Evolutionary conservation across 1,140 invertebrate genomes (phyloP).

Genomic region (Meloidogyne floridensis): DNA sequence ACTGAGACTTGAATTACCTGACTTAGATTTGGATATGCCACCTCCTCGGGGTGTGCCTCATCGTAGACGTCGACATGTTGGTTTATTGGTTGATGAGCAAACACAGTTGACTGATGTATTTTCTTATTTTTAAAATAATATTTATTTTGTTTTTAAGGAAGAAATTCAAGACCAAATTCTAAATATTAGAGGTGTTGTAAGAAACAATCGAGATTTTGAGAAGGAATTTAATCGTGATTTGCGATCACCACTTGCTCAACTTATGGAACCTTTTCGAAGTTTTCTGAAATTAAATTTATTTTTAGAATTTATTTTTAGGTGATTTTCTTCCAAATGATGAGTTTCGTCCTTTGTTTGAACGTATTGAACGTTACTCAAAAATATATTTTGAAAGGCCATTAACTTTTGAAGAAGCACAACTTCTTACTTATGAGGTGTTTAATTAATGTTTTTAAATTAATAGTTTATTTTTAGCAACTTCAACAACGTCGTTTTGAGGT

Average conservation of each 20-base stretch:
- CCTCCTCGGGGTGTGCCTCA: not conserved
- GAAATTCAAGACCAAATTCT: conserved; percentile 6
- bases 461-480: not conserved
- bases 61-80: not conserved
- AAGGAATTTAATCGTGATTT: not conserved
- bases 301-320: not conserved
- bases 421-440: conserved; percentile 15
- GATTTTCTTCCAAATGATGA: not conserved
- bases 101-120: conserved; percentile 7
- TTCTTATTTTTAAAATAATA: not conserved
- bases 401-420: conserved; percentile 27
- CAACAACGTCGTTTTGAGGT: conserved; percentile 13
- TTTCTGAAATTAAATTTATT: not conserved
- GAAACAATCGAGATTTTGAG: not conserved
- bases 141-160: not conserved
- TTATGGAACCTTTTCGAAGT: not conserved
- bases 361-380: not conserved
- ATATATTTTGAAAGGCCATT: conserved; percentile 22
- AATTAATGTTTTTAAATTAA: not conserved
- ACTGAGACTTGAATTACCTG: conserved; percentile 14
- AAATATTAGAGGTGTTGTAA: not conserved
- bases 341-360: conserved; percentile 20
- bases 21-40: not conserved
- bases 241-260: not conserved
- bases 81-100: conserved; percentile 12